phyloP scores from a whole-genome alignment of 1,140 invertebrate genomes.

The Drosophila carrolli region DNA sequence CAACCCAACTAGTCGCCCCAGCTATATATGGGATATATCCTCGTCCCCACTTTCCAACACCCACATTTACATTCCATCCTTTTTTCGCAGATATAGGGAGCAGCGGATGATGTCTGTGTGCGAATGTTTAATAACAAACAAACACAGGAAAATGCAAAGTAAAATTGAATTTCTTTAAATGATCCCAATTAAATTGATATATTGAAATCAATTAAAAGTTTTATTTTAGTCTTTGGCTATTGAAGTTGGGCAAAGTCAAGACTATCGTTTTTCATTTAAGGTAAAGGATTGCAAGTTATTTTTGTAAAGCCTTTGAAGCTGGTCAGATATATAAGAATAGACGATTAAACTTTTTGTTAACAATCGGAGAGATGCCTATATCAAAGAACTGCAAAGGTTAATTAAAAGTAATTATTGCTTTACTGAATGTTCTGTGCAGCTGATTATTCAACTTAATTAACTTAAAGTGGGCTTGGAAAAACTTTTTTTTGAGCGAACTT shows the following conservation, averaged over 20 bases:
- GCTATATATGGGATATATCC: not conserved
- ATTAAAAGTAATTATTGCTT: too few species aligned
- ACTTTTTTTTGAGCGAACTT: too few species aligned
- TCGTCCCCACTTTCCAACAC: not conserved
- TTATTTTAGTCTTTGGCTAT: constrained; percentile 7
- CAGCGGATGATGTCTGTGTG: not conserved
- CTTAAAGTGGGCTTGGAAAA: too few species aligned
- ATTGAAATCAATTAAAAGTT: constrained; percentile 64
- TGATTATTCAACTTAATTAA: too few species aligned
- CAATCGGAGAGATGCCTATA: too few species aligned
- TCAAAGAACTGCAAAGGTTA: too few species aligned
- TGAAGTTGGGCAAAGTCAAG: not conserved
- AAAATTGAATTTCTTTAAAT: constrained; percentile 77
- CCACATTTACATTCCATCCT: not conserved
- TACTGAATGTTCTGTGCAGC: too few species aligned
- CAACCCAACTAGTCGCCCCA: constrained; percentile 1
- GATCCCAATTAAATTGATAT: constrained; percentile 78
- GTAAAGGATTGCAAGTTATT: not conserved
- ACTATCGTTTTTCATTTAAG: not conserved
- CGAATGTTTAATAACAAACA: constrained; percentile 55
- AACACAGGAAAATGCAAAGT: constrained; percentile 65
- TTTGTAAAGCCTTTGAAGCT: not conserved
- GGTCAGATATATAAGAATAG: too few species aligned
- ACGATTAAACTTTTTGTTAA: too few species aligned
- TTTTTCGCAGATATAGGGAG: not conserved